A percentile compares a stretch with the other conserved stretches of the same genome.
Conservation (phyloP, 2,797 vertebrate genomes). For the Eidolon dupreanum region DNA sequence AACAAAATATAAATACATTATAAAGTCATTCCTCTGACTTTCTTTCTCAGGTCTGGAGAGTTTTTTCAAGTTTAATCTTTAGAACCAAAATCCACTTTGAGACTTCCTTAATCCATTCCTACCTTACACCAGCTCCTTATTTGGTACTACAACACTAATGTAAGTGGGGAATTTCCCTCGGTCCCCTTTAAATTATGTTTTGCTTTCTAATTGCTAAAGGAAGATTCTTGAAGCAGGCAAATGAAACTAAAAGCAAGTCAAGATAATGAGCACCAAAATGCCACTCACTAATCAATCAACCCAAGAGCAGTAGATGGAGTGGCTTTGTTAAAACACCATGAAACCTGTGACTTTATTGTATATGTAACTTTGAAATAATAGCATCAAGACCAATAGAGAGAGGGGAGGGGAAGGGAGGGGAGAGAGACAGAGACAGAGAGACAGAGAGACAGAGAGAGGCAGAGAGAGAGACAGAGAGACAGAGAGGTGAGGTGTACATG, state of each 20-base stretch:
- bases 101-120: not conserved
- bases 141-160: not conserved
- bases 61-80: not conserved
- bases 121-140: not conserved
- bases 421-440: no score
- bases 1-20: not conserved
- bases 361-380: not conserved
- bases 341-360: not conserved
- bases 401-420: not conserved
- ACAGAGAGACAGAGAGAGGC: no score
- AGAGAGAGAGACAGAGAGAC: not conserved
- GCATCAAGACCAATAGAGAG: not conserved
- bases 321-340: not conserved
- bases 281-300: not conserved
- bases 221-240: not conserved
- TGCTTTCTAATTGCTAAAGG: not conserved
- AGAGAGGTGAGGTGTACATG: not conserved
- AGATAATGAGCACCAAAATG: not conserved
- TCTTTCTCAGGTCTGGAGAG: not conserved
- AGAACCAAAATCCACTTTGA: not conserved
- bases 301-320: not conserved
- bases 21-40: not conserved
- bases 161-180: not conserved
- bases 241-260: not conserved
- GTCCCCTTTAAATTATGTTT: not conserved